These are phyloP conservation scores for Anser cygnoides DNA, from an alignment of 2,113 vertebrate genomes.

Conservation along the genomic window DNA sequence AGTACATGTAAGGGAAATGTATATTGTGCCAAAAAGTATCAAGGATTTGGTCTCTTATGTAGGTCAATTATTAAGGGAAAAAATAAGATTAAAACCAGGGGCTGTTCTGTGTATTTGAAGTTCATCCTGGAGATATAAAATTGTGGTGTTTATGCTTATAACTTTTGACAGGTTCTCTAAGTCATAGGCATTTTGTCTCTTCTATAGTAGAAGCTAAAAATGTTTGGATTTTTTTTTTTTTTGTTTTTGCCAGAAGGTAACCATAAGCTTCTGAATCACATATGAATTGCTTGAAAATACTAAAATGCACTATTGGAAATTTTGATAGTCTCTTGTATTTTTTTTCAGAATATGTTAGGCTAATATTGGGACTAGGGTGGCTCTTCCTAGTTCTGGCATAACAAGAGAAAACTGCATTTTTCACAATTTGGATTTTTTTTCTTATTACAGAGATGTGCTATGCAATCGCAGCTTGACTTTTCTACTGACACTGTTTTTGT, in stretches of 20 bases:
- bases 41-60: conserved; percentile 30
- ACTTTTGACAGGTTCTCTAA: conserved; percentile 39
- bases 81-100: conserved; percentile 50
- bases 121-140: conserved; percentile 27
- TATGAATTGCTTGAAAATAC: not conserved
- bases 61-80: conserved; percentile 48
- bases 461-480: not conserved
- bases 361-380: not conserved
- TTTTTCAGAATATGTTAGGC: not conserved
- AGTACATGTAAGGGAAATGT: conserved; percentile 18
- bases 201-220: not conserved
- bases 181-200: not conserved
- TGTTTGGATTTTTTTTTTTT: not conserved
- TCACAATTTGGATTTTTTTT: not conserved
- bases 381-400: not conserved
- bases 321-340: accelerated
- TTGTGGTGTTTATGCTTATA: conserved; percentile 33
- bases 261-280: not conserved
- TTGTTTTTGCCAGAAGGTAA: not conserved
- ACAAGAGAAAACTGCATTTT: not conserved
- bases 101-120: not conserved
- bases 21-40: conserved; percentile 31
- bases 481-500: accelerated
- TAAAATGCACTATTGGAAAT: not conserved
- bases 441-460: accelerated